Conservation (phyloP, 2,888 invertebrate genomes). For the Dicyrtomina minuta region DNA sequence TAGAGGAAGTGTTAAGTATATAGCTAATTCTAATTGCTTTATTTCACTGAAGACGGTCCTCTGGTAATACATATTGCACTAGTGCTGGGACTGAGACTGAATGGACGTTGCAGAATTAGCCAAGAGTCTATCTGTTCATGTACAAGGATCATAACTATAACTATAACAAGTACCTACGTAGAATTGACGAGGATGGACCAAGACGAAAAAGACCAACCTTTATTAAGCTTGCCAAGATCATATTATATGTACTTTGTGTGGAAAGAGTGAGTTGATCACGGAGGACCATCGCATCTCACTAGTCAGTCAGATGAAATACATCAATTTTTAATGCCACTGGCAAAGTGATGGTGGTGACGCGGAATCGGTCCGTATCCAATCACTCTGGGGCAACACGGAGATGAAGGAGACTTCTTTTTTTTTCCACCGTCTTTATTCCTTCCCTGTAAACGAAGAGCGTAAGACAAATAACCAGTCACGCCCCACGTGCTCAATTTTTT, state of each 20-base stretch:
- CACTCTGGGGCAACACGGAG: slow-evolving; percentile 25
- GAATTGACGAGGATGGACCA: not conserved
- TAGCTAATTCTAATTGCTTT: slow-evolving; percentile 12
- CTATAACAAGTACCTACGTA: not conserved
- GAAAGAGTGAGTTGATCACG: slow-evolving; percentile 24
- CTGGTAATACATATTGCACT: too few species aligned
- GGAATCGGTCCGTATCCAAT: slow-evolving; percentile 30
- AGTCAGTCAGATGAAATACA: slow-evolving; percentile 18
- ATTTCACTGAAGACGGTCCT: not conserved
- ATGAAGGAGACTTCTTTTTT: too few species aligned
- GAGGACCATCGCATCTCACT: slow-evolving; percentile 18
- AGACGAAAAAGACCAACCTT: too few species aligned
- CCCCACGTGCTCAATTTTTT: slow-evolving; percentile 38
- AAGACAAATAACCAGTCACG: slow-evolving; percentile 37
- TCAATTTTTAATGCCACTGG: slow-evolving; percentile 28
- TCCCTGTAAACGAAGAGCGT: slow-evolving; percentile 18
- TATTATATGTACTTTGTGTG: not conserved
- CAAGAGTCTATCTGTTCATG: not conserved
- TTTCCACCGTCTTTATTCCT: not conserved
- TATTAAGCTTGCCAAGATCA: too few species aligned
- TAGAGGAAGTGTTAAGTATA: slow-evolving; percentile 15
- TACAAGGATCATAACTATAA: too few species aligned
- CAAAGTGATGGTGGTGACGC: slow-evolving; percentile 22
- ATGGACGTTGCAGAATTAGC: not conserved
- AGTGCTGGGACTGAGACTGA: not conserved